Conservation (phyloP, 2,888 invertebrate genomes). For the Meghimatium bilineatum region DNA sequence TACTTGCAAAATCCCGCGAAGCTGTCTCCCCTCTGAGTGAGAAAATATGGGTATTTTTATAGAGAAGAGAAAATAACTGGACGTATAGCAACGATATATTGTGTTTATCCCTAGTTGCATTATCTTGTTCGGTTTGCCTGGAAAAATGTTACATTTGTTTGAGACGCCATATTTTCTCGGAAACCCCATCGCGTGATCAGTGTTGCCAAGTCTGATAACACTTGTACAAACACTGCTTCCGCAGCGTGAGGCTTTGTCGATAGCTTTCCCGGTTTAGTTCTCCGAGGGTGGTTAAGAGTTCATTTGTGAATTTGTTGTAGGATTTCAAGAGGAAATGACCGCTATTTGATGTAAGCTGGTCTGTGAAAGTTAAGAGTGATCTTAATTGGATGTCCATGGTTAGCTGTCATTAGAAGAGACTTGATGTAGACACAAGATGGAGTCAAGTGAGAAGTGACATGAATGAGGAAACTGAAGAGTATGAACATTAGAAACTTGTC, state of each 20-base stretch:
- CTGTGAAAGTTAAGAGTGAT: slow-evolving; percentile 29
- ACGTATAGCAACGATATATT: neutral
- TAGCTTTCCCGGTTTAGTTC: slow-evolving; percentile 37
- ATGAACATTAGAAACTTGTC: neutral
- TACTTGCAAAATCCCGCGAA: slow-evolving; percentile 15
- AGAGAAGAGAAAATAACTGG: slow-evolving; percentile 16
- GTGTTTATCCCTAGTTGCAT: neutral
- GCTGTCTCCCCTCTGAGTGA: slow-evolving; percentile 16
- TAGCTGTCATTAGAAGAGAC: too few relatives aligned
- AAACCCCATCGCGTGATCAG: slow-evolving; percentile 2
- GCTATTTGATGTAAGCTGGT: slow-evolving; percentile 37
- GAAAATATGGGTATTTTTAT: slow-evolving; percentile 11
- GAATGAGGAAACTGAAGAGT: neutral
- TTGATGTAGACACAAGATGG: slow-evolving; percentile 22
- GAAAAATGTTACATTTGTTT: neutral
- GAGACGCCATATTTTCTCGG: slow-evolving; percentile 28
- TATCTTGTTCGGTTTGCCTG: slow-evolving; percentile 1
- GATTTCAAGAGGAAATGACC: slow-evolving; percentile 31
- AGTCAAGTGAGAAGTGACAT: neutral
- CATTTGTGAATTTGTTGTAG: slow-evolving; percentile 41
- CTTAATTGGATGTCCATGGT: slow-evolving; percentile 19
- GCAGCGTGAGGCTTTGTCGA: slow-evolving; percentile 31
- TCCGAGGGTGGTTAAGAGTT: slow-evolving; percentile 31
- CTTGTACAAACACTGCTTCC: slow-evolving; percentile 45
- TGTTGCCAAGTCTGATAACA: slow-evolving; percentile 27